Evolutionary conservation across 2,113 vertebrate genomes (phyloP), one percentile per base, ranked within the genome.

Genomic region (Manacus vitellinus): DNA sequence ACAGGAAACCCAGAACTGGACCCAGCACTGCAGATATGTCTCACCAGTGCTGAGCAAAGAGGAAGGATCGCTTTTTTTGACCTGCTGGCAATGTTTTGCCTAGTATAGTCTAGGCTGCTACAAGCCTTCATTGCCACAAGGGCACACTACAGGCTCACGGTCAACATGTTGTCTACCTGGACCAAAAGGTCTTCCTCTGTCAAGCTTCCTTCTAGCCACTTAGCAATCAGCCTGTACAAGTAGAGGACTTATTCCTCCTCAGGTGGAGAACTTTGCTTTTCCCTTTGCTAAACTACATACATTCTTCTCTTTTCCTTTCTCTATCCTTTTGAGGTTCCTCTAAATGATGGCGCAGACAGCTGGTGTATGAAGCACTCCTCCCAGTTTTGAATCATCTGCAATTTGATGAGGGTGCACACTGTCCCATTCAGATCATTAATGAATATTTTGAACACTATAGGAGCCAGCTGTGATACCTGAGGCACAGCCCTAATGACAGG

Each of bases 141-240:
- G 51, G 4, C 37, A 79, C 13, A 12, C 6, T 52, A 12, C n/a
- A 72, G 10, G 11, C n/a, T 73, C n/a, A 12, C 18, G 43, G 28
- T 35, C 35, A 62, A 14, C 4, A 19, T 7, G 1, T 14, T 58
- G 30, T 67, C 13, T n/a, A 28, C 8, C 6, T 1, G 1, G 18
- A 71, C 7, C 20, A 11, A 44, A 43, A 81, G 17, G 8, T 67
- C 12, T 23, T 77, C 35, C 6, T 33, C 25, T 62, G 23, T 14
- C 47, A 67, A 39, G 9, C 10, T n/a, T 41, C 30, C 43, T 79
- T 58, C 11, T 41, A 71, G 23, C 2, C 27, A 55, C 13, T 44
- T 54, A 68, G 5, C 8, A 18, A 9, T 28, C 54, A 28, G 2
- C 18, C 30, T 43, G 24, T 33, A 61, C 23, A 63, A 44, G 10